phyloP scores from a whole-genome alignment of 2,797 vertebrate genomes.

The Semaprochilodus insignis region DNA sequence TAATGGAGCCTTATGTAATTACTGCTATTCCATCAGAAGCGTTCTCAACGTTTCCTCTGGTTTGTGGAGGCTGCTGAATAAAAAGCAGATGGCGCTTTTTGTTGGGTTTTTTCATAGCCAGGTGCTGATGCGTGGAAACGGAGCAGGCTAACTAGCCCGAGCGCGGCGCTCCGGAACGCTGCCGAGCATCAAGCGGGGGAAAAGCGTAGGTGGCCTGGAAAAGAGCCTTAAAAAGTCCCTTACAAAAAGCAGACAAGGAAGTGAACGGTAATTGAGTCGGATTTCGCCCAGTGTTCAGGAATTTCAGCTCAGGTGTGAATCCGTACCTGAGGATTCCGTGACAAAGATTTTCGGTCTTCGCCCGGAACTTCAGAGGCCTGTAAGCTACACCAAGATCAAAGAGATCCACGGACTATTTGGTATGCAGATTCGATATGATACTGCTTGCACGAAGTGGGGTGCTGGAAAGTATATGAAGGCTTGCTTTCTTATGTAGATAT shows the following conservation, averaged over 20 bases:
- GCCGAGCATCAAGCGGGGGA: background rate
- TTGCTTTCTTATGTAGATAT: conserved; percentile 32
- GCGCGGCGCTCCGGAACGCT: background rate
- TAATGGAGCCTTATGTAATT: conserved; percentile 67
- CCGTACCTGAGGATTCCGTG: background rate
- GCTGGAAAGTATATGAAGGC: background rate
- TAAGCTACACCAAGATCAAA: conserved; percentile 24
- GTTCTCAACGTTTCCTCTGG: conserved; percentile 34
- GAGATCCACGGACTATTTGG: background rate
- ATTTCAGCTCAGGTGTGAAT: background rate
- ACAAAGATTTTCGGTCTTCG: background rate
- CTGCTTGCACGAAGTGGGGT: background rate
- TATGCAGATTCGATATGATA: background rate
- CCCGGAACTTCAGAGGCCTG: background rate
- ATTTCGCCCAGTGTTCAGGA: background rate
- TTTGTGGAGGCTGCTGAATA: conserved; percentile 48
- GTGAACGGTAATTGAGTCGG: background rate
- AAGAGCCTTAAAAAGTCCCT: background rate
- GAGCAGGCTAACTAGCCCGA: conserved; percentile 24
- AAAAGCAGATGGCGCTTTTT: conserved; percentile 55
- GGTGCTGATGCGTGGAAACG: conserved; percentile 31
- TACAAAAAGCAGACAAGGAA: background rate
- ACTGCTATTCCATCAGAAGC: conserved; percentile 55
- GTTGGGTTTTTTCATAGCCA: conserved; percentile 37
- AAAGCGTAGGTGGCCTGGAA: background rate